These are phyloP conservation scores for Halcyon senegalensis DNA, from an alignment of 2,113 vertebrate species.

Conservation along the genomic window DNA sequence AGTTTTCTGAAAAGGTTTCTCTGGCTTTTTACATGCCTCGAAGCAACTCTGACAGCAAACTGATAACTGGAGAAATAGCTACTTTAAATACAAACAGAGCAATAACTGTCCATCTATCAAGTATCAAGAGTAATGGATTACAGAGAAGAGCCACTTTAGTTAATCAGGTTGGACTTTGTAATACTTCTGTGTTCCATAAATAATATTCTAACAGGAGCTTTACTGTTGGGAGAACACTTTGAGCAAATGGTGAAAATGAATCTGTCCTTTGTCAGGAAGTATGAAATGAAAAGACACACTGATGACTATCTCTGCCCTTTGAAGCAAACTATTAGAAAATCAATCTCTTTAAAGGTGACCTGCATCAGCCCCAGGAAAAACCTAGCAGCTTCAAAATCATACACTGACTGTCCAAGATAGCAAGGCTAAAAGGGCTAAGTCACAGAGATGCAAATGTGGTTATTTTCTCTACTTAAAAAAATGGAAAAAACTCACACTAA, in stretches of 20 bases:
- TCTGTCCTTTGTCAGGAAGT: constrained; percentile 31
- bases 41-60: constrained; percentile 26
- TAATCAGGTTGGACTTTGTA: constrained; percentile 53
- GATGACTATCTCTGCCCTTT: constrained; percentile 50
- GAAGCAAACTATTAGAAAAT: constrained; percentile 49
- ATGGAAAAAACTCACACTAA: not conserved
- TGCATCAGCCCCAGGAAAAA: not conserved
- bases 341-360: constrained; percentile 52
- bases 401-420: not conserved
- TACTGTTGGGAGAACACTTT: constrained; percentile 15
- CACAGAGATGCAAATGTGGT: not conserved
- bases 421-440: constrained; percentile 1
- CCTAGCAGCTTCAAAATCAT: constrained; percentile 10
- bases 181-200: constrained; percentile 50
- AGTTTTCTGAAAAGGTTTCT: not conserved
- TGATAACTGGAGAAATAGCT: constrained; percentile 16
- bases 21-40: constrained; percentile 13
- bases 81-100: constrained; percentile 14
- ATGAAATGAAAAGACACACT: constrained; percentile 7
- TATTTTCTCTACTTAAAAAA: constrained; percentile 2
- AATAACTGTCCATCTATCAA: constrained; percentile 21
- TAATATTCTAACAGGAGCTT: constrained; percentile 37
- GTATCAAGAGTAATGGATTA: constrained; percentile 20
- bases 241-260: constrained; percentile 51
- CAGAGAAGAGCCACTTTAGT: constrained; percentile 55